A percentile compares a stretch with the other conserved stretches of the same genome.
phyloP scores from a whole-genome alignment of 1,140 invertebrate genomes.

The Orchesella cincta region DNA sequence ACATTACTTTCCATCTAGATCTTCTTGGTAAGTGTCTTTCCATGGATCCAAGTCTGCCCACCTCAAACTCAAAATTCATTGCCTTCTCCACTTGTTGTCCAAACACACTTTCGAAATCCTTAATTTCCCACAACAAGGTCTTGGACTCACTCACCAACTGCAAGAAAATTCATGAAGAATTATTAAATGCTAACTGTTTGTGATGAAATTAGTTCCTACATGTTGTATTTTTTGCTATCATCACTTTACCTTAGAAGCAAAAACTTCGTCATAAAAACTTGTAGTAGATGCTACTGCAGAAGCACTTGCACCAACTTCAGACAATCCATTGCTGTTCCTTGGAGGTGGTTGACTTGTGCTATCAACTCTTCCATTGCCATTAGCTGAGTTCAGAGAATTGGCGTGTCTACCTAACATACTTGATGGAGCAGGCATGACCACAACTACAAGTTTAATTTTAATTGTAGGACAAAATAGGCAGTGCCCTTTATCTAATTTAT shows the following conservation, averaged over 20 bases:
- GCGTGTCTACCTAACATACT: neutral
- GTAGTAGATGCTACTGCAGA: neutral
- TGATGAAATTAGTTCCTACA: too few relatives aligned
- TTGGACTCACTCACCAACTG: constrained; percentile 6
- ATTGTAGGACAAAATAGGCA: too few relatives aligned
- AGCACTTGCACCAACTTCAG: neutral
- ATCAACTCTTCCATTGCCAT: neutral
- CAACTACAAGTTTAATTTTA: too few relatives aligned
- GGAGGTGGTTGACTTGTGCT: neutral
- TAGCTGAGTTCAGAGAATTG: neutral
- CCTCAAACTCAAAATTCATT: constrained; percentile 24
- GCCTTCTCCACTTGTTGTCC: neutral
- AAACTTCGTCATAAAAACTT: neutral
- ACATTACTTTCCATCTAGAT: constrained; percentile 4
- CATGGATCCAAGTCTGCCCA: constrained; percentile 13
- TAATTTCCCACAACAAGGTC: constrained; percentile 19
- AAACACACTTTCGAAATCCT: neutral
- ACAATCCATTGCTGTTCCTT: neutral
- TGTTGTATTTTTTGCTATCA: too few relatives aligned
- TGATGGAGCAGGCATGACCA: neutral
- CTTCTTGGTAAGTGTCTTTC: constrained; percentile 1
- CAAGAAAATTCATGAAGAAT: too few relatives aligned
- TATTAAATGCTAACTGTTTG: too few relatives aligned
- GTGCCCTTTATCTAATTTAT: too few relatives aligned
- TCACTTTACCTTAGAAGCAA: neutral